Conservation (phyloP, 2,888 invertebrate genomes). For the Stratiomys singularior region DNA sequence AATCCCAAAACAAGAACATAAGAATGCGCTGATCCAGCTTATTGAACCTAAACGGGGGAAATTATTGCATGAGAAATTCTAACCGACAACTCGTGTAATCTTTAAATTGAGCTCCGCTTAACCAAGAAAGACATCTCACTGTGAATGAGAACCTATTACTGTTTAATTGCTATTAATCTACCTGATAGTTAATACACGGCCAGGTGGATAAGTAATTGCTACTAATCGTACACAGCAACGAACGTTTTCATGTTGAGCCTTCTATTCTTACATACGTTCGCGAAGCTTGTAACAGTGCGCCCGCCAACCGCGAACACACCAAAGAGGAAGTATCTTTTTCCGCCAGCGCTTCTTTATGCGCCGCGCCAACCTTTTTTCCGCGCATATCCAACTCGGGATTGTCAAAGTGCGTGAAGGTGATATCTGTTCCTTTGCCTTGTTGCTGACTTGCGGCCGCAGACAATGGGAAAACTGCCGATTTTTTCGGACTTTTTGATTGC, state of each 20-base stretch:
- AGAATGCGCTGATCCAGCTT: too few species aligned
- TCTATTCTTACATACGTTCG: conserved; percentile 18
- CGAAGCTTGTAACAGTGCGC: conserved; percentile 27
- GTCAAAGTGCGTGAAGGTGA: conserved; percentile 50
- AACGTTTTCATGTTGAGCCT: conserved; percentile 24
- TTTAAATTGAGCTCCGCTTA: not conserved
- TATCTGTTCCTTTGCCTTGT: conserved; percentile 3
- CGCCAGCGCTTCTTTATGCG: conserved; percentile 6
- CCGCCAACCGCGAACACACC: conserved; percentile 10
- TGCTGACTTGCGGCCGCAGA: not conserved
- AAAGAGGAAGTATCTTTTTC: not conserved
- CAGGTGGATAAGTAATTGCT: conserved; percentile 51
- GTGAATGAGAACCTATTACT: conserved; percentile 36
- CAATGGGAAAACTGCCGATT: conserved; percentile 45
- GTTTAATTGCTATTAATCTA: conserved; percentile 49
- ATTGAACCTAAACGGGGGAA: not conserved
- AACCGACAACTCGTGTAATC: conserved; percentile 25
- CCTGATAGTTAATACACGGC: conserved; percentile 49
- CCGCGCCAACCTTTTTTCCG: not conserved
- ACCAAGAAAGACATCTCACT: conserved; percentile 23
- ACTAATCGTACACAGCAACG: conserved; percentile 44
- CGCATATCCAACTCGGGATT: conserved; percentile 39
- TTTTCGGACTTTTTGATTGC: conserved; percentile 17
- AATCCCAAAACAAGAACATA: too few species aligned
- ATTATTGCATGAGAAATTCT: conserved; percentile 43